Percentiles rank a stretch among this genome's conserved stretches.
These are phyloP conservation scores for Spilosoma lubricipeda DNA, from an alignment of 2,888 invertebrate species.

Conservation along the genomic window DNA sequence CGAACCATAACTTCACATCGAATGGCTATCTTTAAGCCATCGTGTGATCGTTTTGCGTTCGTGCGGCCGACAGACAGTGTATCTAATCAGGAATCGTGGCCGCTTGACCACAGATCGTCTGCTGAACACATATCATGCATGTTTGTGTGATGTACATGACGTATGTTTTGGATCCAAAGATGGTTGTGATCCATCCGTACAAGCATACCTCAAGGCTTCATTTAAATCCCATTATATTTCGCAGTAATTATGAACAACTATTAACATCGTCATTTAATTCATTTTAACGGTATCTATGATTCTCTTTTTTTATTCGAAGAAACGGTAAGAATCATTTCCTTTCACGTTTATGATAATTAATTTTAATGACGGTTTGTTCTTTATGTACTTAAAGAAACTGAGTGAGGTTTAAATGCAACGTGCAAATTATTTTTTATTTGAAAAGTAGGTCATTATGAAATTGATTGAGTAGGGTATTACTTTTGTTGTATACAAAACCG, in stretches of 20 bases:
- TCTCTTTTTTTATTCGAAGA: not conserved
- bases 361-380: not conserved
- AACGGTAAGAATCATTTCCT: not conserved
- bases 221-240: no score
- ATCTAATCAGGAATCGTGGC: conserved; percentile 55
- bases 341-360: not conserved
- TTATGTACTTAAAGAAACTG: not conserved
- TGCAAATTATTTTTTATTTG: not conserved
- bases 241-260: not conserved
- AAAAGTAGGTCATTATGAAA: not conserved
- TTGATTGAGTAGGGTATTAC: not conserved
- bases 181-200: not conserved
- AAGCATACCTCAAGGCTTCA: not conserved
- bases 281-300: not conserved
- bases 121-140: not conserved
- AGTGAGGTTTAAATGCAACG: not conserved
- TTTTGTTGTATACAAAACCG: not conserved
- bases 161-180: not conserved
- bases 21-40: not conserved
- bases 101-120: conserved; percentile 38
- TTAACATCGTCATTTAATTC: not conserved
- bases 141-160: not conserved
- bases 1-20: conserved; percentile 1
- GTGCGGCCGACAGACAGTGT: conserved; percentile 50
- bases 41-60: conserved; percentile 24